Percentiles rank a stretch among this genome's conserved stretches.
phyloP scores from a whole-genome alignment of 2,888 invertebrate species.

The Limnephilus auricula region DNA sequence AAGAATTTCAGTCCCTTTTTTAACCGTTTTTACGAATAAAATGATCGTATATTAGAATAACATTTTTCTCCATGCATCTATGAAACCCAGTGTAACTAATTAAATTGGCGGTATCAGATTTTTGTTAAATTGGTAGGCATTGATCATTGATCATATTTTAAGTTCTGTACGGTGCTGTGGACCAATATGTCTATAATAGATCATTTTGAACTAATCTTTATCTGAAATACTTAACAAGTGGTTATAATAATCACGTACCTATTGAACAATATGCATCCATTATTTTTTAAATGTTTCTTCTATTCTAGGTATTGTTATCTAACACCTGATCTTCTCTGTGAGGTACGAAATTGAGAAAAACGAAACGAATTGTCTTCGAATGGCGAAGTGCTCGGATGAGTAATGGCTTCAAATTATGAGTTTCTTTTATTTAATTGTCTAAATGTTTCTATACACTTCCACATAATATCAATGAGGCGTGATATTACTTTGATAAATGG shows the following conservation, averaged over 20 bases:
- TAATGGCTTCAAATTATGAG: constrained; percentile 13
- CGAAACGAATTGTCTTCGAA: background rate
- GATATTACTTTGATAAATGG: constrained; percentile 50
- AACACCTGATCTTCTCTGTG: background rate
- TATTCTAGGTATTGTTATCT: background rate
- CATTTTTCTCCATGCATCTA: too few species aligned
- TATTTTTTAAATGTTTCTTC: background rate
- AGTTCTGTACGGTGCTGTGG: too few species aligned
- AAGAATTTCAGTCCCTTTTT: too few species aligned
- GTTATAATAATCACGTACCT: background rate
- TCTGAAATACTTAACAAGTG: too few species aligned
- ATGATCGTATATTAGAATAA: too few species aligned
- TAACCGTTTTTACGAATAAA: too few species aligned
- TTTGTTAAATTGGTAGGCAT: too few species aligned
- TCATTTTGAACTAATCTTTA: background rate
- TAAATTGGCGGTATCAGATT: too few species aligned
- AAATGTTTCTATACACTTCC: constrained; percentile 47
- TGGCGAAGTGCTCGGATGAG: constrained; percentile 4
- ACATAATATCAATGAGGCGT: constrained; percentile 42
- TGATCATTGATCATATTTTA: too few species aligned
- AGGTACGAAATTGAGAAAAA: background rate
- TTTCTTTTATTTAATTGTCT: constrained; percentile 46
- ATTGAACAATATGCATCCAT: background rate
- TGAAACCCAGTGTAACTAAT: too few species aligned
- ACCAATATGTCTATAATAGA: too few species aligned